Base-by-base conservation (phyloP, 2,888 invertebrate species). In the Cyaniris semiargus region DNA sequence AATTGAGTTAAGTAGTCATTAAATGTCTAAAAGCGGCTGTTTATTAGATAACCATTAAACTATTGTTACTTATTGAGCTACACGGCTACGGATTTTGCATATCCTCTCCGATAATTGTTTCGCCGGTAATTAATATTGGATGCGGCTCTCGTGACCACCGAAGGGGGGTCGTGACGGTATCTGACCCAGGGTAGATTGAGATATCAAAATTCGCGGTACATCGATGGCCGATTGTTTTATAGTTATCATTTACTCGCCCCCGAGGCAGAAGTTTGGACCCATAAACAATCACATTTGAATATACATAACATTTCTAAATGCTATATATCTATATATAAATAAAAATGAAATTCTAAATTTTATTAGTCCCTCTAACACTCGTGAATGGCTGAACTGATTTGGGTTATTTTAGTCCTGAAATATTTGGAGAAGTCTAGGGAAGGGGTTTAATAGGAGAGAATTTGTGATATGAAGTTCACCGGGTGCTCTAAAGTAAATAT, bases 121-220 rank as follows among this genome's bases (percentile, higher is more conserved):
- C 81, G 81, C 84, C 83, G 88, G 87, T 89, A 86, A 85, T 85
- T 86, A 85, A 83, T 83, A 81, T 78, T 77, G 78, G 83, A 83
- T 80, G 80, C 79, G 84, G 80, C 79, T 83, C 82, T 92, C 93
- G 93, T 93, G 93, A 93, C 89, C 92, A 92, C 93, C 93, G 91
- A 90, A 88, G 93, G 93, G 93, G 92, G 88, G 89, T 93, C 93
- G 93, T 94, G 93, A 94, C 87, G 93, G 80, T 88, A 90, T 92
- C 91, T 92, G 93, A 92, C 92, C 91, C 87, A 80, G 79, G 82
- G 79, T 85, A 89, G 93, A 94, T 94, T 93, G 93, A 94, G 93
- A 94, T 94, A 94, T 94, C 93, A 93, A 91, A 91, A 91, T 90
- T 90, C 87, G 89, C 90, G 87, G 87, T 88, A 87, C 88, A 85